phyloP scores from a whole-genome alignment of 2,888 invertebrate species.

The Parnassius smintheus region DNA sequence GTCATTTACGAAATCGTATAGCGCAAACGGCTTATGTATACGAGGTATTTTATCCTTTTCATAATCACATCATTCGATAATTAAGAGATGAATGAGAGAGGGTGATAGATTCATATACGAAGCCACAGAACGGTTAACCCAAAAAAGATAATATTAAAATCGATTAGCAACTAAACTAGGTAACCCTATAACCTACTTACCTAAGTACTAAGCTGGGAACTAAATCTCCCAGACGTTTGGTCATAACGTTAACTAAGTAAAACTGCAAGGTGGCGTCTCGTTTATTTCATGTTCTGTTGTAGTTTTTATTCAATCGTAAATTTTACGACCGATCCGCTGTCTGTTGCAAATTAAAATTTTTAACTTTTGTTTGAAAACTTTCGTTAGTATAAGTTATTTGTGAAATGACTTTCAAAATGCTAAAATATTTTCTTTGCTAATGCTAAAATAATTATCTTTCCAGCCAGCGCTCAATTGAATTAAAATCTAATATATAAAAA shows the following conservation, averaged over 20 bases:
- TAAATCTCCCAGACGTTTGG: constrained; percentile 10
- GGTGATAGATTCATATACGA: too few relatives aligned
- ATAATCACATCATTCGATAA: too few relatives aligned
- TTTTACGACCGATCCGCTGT: constrained; percentile 27
- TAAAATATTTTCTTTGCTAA: too few relatives aligned
- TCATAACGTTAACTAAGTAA: constrained; percentile 17
- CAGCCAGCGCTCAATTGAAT: too few relatives aligned
- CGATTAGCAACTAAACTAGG: neutral
- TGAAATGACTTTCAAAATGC: too few relatives aligned
- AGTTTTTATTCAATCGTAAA: constrained; percentile 5
- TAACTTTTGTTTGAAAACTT: constrained; percentile 1
- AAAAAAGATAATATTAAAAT: neutral
- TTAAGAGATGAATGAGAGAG: too few relatives aligned
- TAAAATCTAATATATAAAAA: too few relatives aligned
- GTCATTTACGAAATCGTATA: too few relatives aligned
- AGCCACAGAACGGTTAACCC: too few relatives aligned
- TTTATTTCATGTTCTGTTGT: constrained; percentile 14
- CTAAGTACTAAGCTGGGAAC: constrained; percentile 3
- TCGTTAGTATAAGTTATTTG: neutral
- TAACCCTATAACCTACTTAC: constrained; percentile 7
- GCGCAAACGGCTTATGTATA: too few relatives aligned
- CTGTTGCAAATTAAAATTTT: constrained; percentile 21
- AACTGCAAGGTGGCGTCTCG: constrained; percentile 28
- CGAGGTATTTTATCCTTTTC: too few relatives aligned
- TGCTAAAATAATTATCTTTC: too few relatives aligned